These are phyloP conservation scores for Tinamus guttatus DNA, from an alignment of 2,113 vertebrate genomes.

Conservation along the genomic window DNA sequence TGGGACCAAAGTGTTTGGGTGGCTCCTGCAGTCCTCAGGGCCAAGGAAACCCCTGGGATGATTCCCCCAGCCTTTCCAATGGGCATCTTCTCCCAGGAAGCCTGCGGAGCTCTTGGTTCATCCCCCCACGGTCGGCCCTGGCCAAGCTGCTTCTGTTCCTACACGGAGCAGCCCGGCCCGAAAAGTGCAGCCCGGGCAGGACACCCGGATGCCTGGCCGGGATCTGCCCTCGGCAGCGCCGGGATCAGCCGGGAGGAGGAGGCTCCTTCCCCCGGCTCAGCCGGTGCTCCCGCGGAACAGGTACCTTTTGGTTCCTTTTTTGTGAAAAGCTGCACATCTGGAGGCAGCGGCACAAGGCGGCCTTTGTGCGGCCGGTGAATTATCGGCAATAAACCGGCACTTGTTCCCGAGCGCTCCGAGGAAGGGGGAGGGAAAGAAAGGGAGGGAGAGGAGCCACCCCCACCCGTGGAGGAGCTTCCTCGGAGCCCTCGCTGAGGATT, in stretches of 20 bases:
- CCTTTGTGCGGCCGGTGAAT: constrained; percentile 67
- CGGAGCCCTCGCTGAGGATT: background rate
- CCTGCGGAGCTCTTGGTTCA: too few species aligned
- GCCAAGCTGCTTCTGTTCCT: background rate
- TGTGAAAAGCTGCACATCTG: constrained; percentile 77
- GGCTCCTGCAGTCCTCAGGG: background rate
- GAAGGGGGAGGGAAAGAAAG: background rate
- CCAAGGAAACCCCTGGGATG: fast-evolving
- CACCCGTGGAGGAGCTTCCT: background rate
- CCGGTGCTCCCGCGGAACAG: constrained; percentile 47
- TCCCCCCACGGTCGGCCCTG: background rate
- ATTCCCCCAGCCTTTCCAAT: background rate
- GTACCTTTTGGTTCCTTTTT: constrained; percentile 4
- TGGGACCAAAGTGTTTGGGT: too few species aligned
- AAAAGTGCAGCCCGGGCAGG: too few species aligned
- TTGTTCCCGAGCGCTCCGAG: background rate
- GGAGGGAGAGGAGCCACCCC: background rate
- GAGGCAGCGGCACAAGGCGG: constrained; percentile 65
- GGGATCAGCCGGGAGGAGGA: background rate
- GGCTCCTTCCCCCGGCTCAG: background rate
- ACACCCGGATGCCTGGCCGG: background rate
- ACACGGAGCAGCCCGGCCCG: too few species aligned
- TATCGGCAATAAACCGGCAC: constrained; percentile 52
- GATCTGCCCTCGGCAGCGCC: background rate
- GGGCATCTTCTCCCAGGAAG: too few species aligned